These are phyloP conservation scores for Drosophila serrata DNA, from an alignment of 1,140 invertebrate species.

Conservation along the genomic window DNA sequence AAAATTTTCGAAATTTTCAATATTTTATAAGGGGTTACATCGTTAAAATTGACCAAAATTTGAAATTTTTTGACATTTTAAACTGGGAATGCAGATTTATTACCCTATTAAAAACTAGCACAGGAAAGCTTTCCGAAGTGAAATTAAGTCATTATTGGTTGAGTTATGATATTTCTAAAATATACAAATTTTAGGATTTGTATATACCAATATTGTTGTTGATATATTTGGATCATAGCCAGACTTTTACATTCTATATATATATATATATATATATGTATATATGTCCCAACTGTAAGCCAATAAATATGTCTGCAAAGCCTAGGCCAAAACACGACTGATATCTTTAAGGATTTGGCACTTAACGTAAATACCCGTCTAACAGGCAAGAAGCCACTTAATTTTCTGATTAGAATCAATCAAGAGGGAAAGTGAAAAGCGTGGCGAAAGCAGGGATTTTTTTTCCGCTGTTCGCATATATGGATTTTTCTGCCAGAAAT, in stretches of 20 bases:
- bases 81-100: too few species aligned
- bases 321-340: background rate
- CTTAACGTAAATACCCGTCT: constrained; percentile 21
- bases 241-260: background rate
- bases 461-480: constrained; percentile 19
- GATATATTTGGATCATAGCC: background rate
- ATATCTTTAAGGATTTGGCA: background rate
- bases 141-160: too few species aligned
- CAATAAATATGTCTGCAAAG: background rate
- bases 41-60: too few species aligned
- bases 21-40: too few species aligned
- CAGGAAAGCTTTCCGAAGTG: too few species aligned
- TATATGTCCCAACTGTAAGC: background rate
- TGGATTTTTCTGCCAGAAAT: constrained; percentile 43
- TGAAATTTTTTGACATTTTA: too few species aligned
- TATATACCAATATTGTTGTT: background rate
- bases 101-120: too few species aligned
- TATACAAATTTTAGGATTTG: too few species aligned
- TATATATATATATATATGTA: background rate
- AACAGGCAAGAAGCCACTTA: constrained; percentile 63
- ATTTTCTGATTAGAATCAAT: constrained; percentile 84
- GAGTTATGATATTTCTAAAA: too few species aligned
- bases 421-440: constrained; percentile 40
- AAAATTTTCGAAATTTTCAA: too few species aligned
- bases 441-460: background rate